A percentile compares a stretch with the other conserved stretches of the same genome.
Conservation (phyloP, 2,113 vertebrate genomes). For the Helogale parvula region DNA sequence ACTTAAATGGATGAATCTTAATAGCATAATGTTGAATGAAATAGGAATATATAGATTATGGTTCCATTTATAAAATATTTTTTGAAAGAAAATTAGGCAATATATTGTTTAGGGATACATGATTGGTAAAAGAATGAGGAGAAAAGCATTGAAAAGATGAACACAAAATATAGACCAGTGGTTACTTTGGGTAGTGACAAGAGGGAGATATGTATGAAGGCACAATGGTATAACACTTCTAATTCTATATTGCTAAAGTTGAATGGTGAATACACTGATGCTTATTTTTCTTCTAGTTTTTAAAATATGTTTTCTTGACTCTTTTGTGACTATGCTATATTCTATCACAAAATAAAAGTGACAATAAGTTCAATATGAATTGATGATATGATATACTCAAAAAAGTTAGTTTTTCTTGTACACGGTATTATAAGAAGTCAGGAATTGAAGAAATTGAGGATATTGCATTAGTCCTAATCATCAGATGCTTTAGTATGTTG, state of each 20-base stretch:
- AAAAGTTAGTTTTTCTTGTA: background rate
- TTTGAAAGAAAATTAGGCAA: background rate
- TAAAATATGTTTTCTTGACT: background rate
- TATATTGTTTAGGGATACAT: background rate
- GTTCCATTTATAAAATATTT: background rate
- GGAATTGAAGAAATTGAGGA: background rate
- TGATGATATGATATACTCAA: background rate
- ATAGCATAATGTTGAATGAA: background rate
- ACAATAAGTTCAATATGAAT: background rate
- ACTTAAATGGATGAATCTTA: background rate
- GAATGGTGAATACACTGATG: background rate
- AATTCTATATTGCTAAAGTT: background rate
- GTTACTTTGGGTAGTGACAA: background rate
- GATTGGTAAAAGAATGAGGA: background rate
- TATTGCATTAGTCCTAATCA: background rate
- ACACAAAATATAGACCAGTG: background rate
- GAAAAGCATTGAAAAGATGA: background rate
- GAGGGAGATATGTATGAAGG: background rate
- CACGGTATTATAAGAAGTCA: background rate
- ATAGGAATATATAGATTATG: background rate
- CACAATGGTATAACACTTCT: background rate
- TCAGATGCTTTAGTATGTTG: background rate
- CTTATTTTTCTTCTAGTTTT: background rate
- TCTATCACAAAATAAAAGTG: conserved; percentile 12
- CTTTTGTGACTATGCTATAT: background rate